Percentiles rank a stretch among this genome's conserved stretches.
phyloP scores from a whole-genome alignment of 2,888 invertebrate species.

The Acronicta aceris region DNA sequence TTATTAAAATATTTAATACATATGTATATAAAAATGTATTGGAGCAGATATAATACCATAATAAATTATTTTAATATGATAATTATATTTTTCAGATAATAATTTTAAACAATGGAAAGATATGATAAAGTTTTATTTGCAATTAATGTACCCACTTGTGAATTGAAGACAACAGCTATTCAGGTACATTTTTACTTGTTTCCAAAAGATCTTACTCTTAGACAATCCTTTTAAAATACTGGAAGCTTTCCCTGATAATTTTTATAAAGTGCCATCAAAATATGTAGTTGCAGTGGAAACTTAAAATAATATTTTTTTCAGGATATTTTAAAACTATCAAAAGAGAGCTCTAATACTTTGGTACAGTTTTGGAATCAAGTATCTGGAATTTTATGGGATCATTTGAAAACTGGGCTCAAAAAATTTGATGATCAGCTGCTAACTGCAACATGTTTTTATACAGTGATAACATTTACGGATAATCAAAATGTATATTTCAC shows the following conservation, averaged over 20 bases:
- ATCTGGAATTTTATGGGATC: slow-evolving; percentile 70
- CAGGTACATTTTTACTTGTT: slow-evolving; percentile 64
- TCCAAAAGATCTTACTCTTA: background rate
- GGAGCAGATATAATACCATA: no score
- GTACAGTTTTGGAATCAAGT: slow-evolving; percentile 62
- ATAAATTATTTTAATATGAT: slow-evolving; percentile 5
- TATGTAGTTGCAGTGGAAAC: background rate
- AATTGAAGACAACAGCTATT: slow-evolving; percentile 63
- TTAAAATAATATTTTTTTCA: slow-evolving; percentile 56
- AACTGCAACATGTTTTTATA: slow-evolving; percentile 80
- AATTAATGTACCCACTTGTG: slow-evolving; percentile 60
- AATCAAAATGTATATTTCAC: slow-evolving; percentile 67
- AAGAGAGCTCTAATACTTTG: slow-evolving; percentile 49
- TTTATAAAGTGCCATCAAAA: background rate
- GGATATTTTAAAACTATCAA: slow-evolving; percentile 69
- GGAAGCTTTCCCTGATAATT: no score
- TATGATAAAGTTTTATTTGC: slow-evolving; percentile 49
- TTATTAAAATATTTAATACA: no score
- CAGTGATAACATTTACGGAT: slow-evolving; percentile 65
- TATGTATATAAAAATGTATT: no score
- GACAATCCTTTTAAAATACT: background rate
- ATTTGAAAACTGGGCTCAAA: slow-evolving; percentile 68
- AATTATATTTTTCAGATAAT: slow-evolving; percentile 55
- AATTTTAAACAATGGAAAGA: slow-evolving; percentile 62
- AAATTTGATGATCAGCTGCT: slow-evolving; percentile 81